phyloP scores from a whole-genome alignment of 23 tunicate species.

The Phallusia fumigata region DNA sequence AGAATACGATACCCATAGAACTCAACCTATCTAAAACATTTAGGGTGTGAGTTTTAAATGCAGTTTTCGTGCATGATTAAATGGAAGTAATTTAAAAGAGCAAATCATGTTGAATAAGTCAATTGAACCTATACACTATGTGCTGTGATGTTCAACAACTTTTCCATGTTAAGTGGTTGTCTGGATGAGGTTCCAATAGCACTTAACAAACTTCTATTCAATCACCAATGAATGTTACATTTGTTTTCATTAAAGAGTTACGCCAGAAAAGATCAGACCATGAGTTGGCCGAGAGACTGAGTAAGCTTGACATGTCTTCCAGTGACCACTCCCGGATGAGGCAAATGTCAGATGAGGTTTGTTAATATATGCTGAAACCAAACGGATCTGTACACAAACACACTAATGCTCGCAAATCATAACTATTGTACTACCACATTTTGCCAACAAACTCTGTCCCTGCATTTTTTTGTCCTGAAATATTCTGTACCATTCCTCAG shows the following conservation, averaged over 20 bases:
- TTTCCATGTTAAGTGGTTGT: no score
- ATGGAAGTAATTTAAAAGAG: background rate
- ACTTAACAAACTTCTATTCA: background rate
- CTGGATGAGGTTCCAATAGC: no score
- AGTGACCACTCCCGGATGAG: constrained; percentile 34
- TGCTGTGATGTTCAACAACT: background rate
- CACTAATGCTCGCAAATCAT: no score
- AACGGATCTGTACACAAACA: no score
- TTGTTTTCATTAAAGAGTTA: background rate
- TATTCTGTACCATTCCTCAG: no score
- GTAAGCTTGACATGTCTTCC: background rate
- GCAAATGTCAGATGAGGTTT: constrained; percentile 44
- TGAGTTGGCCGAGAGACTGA: constrained; percentile 19
- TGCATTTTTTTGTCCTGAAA: no score
- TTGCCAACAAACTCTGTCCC: no score
- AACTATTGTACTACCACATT: no score
- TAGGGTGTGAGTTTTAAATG: background rate
- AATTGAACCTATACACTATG: no score
- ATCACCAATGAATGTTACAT: no score
- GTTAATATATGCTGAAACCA: background rate
- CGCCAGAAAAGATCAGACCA: constrained; percentile 16
- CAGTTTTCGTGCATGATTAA: background rate
- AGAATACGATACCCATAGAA: no score
- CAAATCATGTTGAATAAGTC: background rate
- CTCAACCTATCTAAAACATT: no score